These are phyloP conservation scores for Oncorhynchus masou DNA, from an alignment of 2,113 vertebrate species.

Conservation along the genomic window DNA sequence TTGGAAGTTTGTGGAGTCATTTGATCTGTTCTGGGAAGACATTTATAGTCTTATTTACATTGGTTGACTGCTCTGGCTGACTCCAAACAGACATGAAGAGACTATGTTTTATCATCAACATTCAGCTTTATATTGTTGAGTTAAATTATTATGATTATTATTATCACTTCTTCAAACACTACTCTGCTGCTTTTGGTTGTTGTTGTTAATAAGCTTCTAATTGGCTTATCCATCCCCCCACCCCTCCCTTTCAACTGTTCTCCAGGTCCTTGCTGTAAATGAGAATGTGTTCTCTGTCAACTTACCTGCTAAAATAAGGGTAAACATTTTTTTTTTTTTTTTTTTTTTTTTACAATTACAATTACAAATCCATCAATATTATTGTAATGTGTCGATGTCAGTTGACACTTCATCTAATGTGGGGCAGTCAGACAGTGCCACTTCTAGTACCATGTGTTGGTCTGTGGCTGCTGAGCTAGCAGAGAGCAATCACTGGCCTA, in stretches of 20 bases:
- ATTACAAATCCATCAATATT: neutral
- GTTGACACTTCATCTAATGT: slow-evolving; percentile 17
- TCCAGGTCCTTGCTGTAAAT: too few relatives aligned
- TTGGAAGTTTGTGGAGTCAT: neutral
- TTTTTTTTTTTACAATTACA: too few relatives aligned
- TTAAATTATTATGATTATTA: slow-evolving; percentile 23
- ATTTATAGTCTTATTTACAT: neutral
- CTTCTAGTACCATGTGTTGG: slow-evolving; percentile 2
- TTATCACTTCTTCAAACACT: slow-evolving; percentile 54
- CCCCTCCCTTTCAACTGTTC: too few relatives aligned
- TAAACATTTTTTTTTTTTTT: too few relatives aligned
- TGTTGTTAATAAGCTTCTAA: neutral
- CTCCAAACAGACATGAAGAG: neutral
- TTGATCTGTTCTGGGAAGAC: too few relatives aligned
- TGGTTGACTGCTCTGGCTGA: neutral
- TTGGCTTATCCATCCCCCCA: too few relatives aligned
- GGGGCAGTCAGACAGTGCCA: neutral
- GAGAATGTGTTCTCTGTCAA: too few relatives aligned
- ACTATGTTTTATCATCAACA: slow-evolving; percentile 21
- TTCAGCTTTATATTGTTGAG: slow-evolving; percentile 41
- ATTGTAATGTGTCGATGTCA: neutral
- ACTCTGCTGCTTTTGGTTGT: slow-evolving; percentile 57
- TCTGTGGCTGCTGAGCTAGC: slow-evolving; percentile 19
- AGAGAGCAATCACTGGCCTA: too few relatives aligned
- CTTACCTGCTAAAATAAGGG: too few relatives aligned